Percentiles rank a stretch among this genome's conserved stretches.
Conservation (phyloP, 2,888 invertebrate genomes). For the Drosophila pegasa region DNA sequence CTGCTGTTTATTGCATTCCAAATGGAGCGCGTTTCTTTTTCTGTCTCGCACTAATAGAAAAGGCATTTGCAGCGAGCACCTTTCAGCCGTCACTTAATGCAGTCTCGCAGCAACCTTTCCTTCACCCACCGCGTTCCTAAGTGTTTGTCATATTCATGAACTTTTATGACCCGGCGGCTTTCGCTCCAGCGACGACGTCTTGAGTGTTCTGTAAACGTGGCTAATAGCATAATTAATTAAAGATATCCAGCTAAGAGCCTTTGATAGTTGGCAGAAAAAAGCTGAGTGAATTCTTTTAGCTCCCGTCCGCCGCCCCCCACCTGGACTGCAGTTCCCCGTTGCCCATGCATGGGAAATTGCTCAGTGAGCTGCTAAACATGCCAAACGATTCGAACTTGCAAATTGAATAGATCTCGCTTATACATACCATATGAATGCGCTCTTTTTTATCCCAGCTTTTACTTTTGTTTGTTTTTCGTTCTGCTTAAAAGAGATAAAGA, state of each 20-base stretch:
- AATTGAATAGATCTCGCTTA: constrained; percentile 71
- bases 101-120: constrained; percentile 14
- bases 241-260: constrained; percentile 27
- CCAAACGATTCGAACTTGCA: constrained; percentile 64
- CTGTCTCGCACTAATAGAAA: background rate
- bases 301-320: too few relatives aligned
- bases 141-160: constrained; percentile 56
- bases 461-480: constrained; percentile 34
- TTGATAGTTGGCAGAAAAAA: constrained; percentile 5
- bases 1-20: constrained; percentile 2
- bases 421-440: constrained; percentile 32
- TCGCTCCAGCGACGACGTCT: constrained; percentile 16
- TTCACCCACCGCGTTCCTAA: constrained; percentile 27
- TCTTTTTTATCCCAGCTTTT: constrained; percentile 2
- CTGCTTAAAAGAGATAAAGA: constrained; percentile 74
- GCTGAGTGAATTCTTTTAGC: background rate
- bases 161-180: constrained; percentile 48
- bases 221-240: constrained; percentile 57
- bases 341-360: constrained; percentile 45
- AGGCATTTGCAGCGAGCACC: constrained; percentile 6
- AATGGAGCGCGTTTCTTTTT: background rate
- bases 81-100: constrained; percentile 28
- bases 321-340: background rate
- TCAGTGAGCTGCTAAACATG: constrained; percentile 72
- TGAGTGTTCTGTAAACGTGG: constrained; percentile 50